Conservation (phyloP, 2,113 vertebrate species). For the Chelonoidis abingdonii region DNA sequence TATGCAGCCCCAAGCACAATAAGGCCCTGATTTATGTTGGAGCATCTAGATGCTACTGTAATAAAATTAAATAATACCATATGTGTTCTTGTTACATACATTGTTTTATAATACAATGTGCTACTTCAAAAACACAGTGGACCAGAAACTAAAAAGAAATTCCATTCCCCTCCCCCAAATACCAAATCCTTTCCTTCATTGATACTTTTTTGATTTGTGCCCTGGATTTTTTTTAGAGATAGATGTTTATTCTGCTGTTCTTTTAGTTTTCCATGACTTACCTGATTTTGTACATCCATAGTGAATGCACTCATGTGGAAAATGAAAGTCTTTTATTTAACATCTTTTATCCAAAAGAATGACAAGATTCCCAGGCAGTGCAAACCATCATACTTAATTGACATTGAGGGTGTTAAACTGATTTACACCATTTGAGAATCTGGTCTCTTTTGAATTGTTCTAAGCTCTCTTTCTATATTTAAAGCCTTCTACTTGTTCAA, state of each 20-base stretch:
- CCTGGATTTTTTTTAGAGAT: neutral
- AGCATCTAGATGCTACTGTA: neutral
- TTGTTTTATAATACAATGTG: neutral
- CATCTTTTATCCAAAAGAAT: neutral
- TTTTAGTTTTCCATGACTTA: neutral
- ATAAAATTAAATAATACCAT: neutral
- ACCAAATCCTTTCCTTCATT: neutral
- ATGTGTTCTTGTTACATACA: neutral
- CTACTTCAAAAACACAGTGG: neutral
- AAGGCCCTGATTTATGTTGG: neutral
- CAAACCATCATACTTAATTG: neutral
- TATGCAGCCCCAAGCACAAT: neutral
- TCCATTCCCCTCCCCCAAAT: neutral
- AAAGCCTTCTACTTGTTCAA: rapidly evolving
- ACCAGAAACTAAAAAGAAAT: neutral
- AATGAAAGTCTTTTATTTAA: neutral
- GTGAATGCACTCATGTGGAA: neutral
- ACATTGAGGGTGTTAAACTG: neutral
- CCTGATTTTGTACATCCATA: neutral
- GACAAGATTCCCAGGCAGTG: neutral
- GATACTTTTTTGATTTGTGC: neutral
- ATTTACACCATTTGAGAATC: neutral
- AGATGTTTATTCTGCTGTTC: neutral
- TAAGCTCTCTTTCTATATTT: neutral
- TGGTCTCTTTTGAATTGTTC: neutral